Percentiles rank a stretch among this genome's conserved stretches.
phyloP scores from a whole-genome alignment of 2,888 invertebrate species.

The Achlya flavicornis region DNA sequence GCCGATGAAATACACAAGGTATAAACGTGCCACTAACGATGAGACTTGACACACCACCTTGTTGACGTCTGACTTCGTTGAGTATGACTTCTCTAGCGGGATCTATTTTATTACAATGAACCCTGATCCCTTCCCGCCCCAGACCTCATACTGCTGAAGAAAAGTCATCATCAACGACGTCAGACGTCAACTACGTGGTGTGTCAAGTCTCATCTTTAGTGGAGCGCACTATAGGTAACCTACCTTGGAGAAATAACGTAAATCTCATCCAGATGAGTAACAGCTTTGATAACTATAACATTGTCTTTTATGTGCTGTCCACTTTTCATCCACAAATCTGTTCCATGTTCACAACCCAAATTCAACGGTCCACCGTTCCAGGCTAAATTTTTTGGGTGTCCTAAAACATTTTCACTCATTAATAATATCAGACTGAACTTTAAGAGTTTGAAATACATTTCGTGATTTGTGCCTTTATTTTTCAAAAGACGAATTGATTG shows the following conservation, averaged over 20 bases:
- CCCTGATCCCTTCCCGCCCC: too few species aligned
- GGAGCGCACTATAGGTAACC: background rate
- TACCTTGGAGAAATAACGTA: slow-evolving; percentile 85
- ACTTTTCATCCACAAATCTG: slow-evolving; percentile 76
- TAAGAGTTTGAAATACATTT: slow-evolving; percentile 14
- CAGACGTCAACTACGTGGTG: too few species aligned
- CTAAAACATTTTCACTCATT: slow-evolving; percentile 19
- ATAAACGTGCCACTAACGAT: too few species aligned
- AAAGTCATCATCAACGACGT: too few species aligned
- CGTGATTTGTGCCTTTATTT: background rate
- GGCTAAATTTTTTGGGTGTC: slow-evolving; percentile 59
- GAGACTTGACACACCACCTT: too few species aligned
- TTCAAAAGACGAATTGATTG: background rate
- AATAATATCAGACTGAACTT: slow-evolving; percentile 23
- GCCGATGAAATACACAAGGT: too few species aligned
- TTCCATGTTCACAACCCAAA: slow-evolving; percentile 74
- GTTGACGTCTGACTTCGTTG: too few species aligned
- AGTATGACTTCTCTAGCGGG: too few species aligned
- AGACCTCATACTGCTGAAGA: too few species aligned
- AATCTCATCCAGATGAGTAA: slow-evolving; percentile 81
- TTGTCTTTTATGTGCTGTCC: slow-evolving; percentile 83
- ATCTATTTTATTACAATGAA: too few species aligned
- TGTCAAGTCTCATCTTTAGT: too few species aligned
- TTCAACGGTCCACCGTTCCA: slow-evolving; percentile 75
- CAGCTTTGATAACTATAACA: slow-evolving; percentile 84